Base-by-base conservation (phyloP, 92 coral and sea anemone species). In the Palythoa heliodiscus region DNA sequence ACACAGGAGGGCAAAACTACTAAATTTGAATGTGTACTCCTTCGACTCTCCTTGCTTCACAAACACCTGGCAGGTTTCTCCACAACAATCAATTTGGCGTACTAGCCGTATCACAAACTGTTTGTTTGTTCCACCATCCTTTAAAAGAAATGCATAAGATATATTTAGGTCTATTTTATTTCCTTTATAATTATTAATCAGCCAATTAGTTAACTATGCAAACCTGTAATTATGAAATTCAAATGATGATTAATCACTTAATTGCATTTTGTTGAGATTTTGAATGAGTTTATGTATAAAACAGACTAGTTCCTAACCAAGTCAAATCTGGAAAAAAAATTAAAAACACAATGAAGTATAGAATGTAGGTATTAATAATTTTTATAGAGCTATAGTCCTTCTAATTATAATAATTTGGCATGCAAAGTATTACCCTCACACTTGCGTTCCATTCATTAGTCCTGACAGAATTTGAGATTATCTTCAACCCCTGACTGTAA, bases 111-210 rank as follows among this genome's bases (percentile, higher is more conserved):
- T 38, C 6, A 67, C 9, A 40, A 54, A 55, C 15, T 37, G 82
- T 76, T 76, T 76, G 82, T 35, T 76, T 57, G 52, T 76, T 76
- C 82, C 82, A 55, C 82, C 82, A 9, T 76, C 82, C 82, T 76
- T 71, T 11, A 40, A 47, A 71, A n/a, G 53, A 71, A 71, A 71
- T 13, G 16, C 8, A 39, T 58, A 58, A 58, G 66, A 58, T 58
- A 0, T 29, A 29, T 29, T 29, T 29, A 29, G 35, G 35, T 29
- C 35, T 29, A 29, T 29, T 29, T 29, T 29, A 29, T 29, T 29
- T 29, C 35, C 1, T 29, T 29, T 29, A 29, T 29, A 29, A 29
- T 29, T 29, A 29, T 29, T 29, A 29, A 29, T 29, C 35, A 29
- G 1, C 35, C 35, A 29, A 0, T 29, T 29, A 29, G 35, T 29